Evolutionary conservation across 2,888 invertebrate genomes (phyloP).

Genomic region (Gryllus longicercus): DNA sequence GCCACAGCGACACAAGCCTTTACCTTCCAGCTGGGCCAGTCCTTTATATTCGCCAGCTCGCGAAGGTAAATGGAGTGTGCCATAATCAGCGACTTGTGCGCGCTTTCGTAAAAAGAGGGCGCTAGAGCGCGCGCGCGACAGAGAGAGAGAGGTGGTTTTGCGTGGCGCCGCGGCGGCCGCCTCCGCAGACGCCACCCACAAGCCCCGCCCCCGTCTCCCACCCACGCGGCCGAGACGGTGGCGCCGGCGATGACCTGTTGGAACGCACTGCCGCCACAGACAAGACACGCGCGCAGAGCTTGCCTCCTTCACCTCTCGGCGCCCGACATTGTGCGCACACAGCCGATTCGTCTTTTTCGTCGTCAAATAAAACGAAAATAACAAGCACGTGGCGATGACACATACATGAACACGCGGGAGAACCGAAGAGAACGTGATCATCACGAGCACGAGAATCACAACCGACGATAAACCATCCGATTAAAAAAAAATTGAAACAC

Average conservation of each 20-base stretch:
- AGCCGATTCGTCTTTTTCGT: neutral
- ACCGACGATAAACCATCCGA: no score
- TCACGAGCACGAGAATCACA: neutral
- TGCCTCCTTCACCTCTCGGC: neutral
- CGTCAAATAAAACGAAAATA: no score
- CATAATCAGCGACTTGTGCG: neutral
- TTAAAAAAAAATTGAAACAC: no score
- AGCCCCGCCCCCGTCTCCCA: neutral
- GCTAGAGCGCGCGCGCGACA: neutral
- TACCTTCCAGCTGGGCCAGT: neutral
- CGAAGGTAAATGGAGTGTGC: constrained; percentile 3
- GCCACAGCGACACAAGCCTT: neutral
- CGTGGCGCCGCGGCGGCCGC: no score
- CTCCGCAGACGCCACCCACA: neutral
- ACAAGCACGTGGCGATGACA: no score
- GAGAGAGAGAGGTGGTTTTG: neutral
- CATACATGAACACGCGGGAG: neutral
- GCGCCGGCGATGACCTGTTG: neutral
- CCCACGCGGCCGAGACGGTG: neutral
- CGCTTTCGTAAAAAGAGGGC: neutral
- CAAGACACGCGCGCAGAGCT: neutral
- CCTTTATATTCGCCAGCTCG: constrained; percentile 11
- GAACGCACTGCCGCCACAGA: no score
- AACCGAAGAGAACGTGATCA: neutral
- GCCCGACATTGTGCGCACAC: neutral